Evolutionary conservation across 2,113 vertebrate genomes (phyloP), one percentile per base, ranked within the genome.

Genomic region (Lathamus discolor): DNA sequence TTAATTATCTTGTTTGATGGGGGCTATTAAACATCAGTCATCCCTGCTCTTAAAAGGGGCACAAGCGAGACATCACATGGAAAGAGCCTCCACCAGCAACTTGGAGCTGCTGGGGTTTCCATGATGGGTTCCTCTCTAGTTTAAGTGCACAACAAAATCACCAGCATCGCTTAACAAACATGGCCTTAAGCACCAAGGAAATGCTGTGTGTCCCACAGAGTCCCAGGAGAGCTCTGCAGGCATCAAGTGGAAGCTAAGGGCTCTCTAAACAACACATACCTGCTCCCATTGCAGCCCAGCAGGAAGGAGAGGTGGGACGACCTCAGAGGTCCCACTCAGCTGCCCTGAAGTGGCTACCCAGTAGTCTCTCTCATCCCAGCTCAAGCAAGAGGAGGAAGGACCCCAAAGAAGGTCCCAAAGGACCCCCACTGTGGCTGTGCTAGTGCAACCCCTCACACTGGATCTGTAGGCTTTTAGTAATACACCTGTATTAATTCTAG

Each of bases 51-150:
- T 44, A 31, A 75, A 82, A 85, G 62, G 70, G 55, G 12, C 33
- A 63, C 0, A 2, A 17, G 7, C 1, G 1, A 83, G 67, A 23
- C 13, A 37, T 29, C 6, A 0, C 48, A 41, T 2, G 9, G 41
- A 51, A 11, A 61, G 5, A 19, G 33, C 5, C 17, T 86, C 43
- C 59, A 66, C 14, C 25, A 67, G 15, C n/a, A 74, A 23, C 27
- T 74, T 4, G 2, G 4, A 46, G n/a, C 62, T 73, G 23, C 52
- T 46, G 54, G 24, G 57, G 63, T 4, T 61, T 13, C 62, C 79
- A 52, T 57, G 23, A 46, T 5, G 22, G 44, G 27, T 2, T 91
- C n/a, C 48, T 41, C 46, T 92, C 35, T 57, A 29, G 44, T 49
- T 62, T 29, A 16, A 77, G 24, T 3, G 22, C n/a, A 22, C 41